A percentile compares a stretch with the other conserved stretches of the same genome.
Evolutionary conservation across 1,140 invertebrate species (phyloP).

Genomic region (Tyrophagus putrescentiae): DNA sequence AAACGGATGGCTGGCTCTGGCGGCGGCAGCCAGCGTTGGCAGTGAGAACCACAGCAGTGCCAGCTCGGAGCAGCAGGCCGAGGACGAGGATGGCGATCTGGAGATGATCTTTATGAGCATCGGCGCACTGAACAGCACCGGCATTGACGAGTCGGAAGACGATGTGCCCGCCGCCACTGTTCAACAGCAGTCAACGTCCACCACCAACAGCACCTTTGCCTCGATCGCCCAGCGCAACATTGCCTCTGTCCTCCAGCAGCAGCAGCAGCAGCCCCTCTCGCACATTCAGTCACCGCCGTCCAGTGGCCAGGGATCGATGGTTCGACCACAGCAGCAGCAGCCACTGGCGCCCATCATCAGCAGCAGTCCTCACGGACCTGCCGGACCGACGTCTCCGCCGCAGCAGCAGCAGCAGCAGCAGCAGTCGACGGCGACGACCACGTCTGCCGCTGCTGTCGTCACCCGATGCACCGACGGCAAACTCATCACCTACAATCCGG

Average conservation of each 20-base stretch:
- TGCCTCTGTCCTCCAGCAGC: no score
- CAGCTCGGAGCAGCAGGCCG: no score
- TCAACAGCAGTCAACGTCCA: background rate
- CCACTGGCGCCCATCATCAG: background rate
- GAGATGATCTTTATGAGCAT: conserved; percentile 1
- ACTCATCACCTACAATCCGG: background rate
- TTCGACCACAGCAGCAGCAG: background rate
- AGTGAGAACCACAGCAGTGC: no score
- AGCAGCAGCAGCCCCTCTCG: no score
- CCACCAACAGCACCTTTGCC: background rate
- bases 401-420: background rate
- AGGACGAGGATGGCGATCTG: conserved; percentile 11
- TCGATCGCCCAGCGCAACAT: no score
- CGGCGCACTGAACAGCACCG: conserved; percentile 2
- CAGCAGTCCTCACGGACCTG: no score
- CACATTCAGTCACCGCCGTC: no score
- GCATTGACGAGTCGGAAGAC: conserved; percentile 9
- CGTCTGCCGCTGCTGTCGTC: background rate
- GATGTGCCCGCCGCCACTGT: background rate
- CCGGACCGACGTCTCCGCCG: background rate
- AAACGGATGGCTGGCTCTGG: no score
- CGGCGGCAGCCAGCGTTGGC: no score
- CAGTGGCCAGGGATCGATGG: background rate
- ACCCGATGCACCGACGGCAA: conserved; percentile 5
- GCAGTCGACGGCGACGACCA: background rate